phyloP scores from a whole-genome alignment of 1,140 invertebrate genomes.

The Cephus cinctus region DNA sequence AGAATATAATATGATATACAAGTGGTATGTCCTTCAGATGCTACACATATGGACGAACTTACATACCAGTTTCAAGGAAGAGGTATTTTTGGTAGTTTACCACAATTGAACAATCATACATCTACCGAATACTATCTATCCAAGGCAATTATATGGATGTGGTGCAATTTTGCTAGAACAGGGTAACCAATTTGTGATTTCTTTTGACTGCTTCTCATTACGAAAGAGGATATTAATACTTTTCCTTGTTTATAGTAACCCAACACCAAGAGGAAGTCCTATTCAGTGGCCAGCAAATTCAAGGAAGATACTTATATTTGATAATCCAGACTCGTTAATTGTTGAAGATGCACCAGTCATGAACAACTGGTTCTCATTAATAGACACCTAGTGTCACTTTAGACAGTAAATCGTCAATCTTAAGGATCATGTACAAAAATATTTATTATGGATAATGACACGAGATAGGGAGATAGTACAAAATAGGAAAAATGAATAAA shows the following conservation, averaged over 20 bases:
- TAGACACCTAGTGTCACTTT: slow-evolving; percentile 1
- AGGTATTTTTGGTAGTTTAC: neutral
- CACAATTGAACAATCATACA: neutral
- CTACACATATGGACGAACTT: slow-evolving; percentile 8
- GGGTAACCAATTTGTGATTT: neutral
- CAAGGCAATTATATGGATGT: neutral
- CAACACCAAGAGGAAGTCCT: neutral
- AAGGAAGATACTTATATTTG: neutral
- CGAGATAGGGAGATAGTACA: neutral
- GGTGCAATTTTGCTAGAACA: slow-evolving; percentile 5
- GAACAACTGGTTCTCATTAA: neutral
- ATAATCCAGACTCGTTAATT: neutral
- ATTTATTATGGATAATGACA: neutral
- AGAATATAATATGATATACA: neutral
- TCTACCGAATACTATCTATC: neutral
- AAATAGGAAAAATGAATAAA: slow-evolving; percentile 1
- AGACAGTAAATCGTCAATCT: neutral
- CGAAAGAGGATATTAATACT: neutral
- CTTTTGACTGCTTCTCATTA: neutral
- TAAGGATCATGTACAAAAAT: slow-evolving; percentile 6
- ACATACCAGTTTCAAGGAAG: slow-evolving; percentile 3
- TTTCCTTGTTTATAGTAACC: neutral
- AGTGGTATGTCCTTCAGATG: neutral
- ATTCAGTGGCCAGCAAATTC: neutral
- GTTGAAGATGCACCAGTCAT: neutral